Conservation (phyloP, 1,140 invertebrate species). For the Drosophila busckii region DNA sequence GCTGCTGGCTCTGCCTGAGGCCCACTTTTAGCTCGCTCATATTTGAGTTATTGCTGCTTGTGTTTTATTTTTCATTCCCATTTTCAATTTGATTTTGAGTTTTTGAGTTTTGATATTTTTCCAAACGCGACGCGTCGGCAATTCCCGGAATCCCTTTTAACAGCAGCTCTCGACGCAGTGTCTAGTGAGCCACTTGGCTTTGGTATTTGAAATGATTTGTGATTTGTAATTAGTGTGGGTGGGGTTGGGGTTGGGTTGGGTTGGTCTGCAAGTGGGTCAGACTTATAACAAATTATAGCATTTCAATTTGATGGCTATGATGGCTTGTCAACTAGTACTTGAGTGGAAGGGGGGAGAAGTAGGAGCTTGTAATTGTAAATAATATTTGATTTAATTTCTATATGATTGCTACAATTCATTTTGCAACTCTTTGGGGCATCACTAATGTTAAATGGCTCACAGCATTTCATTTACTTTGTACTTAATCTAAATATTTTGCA, state of each 20-base stretch:
- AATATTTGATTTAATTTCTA: too few relatives aligned
- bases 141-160: conserved; percentile 57
- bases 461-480: too few relatives aligned
- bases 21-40: conserved; percentile 46
- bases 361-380: too few relatives aligned
- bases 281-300: conserved; percentile 24
- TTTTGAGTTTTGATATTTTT: conserved; percentile 37
- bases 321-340: too few relatives aligned
- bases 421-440: too few relatives aligned
- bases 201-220: conserved; percentile 6
- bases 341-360: too few relatives aligned
- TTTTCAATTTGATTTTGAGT: conserved; percentile 10
- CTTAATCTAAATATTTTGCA: too few relatives aligned
- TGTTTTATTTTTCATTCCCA: conserved; percentile 13
- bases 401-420: too few relatives aligned
- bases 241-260: background rate
- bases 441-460: too few relatives aligned
- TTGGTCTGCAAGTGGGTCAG: conserved; percentile 37
- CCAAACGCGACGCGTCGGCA: conserved; percentile 37
- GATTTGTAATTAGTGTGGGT: background rate
- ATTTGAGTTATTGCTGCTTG: conserved; percentile 52
- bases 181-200: conserved; percentile 48
- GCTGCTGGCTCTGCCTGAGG: conserved; percentile 40
- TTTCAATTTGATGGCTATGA: too few relatives aligned
- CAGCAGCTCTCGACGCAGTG: conserved; percentile 46